These are phyloP conservation scores for Ornithoptera alexandrae DNA, from an alignment of 2,888 invertebrate species.

Conservation along the genomic window DNA sequence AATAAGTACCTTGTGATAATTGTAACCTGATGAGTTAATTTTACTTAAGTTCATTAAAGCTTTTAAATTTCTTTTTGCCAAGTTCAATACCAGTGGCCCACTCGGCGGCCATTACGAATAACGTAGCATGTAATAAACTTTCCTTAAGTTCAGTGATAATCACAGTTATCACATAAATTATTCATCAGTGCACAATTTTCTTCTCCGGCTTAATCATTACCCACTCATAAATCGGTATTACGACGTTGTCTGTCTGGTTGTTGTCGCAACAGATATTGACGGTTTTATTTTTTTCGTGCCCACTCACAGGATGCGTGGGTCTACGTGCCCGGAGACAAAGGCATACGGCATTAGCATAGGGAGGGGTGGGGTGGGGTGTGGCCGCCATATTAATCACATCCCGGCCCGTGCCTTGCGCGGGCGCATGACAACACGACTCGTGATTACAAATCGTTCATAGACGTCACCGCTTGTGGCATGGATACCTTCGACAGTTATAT, in stretches of 20 bases:
- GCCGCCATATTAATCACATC: slow-evolving; percentile 60
- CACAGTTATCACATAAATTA: slow-evolving; percentile 27
- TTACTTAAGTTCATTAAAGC: too few species aligned
- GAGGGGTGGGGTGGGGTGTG: slow-evolving; percentile 57
- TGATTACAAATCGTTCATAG: slow-evolving; percentile 25
- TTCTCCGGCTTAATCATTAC: slow-evolving; percentile 27
- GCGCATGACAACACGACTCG: slow-evolving; percentile 35
- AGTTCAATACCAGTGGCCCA: slow-evolving; percentile 24
- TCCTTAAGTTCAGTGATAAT: slow-evolving; percentile 26
- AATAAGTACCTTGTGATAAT: too few species aligned
- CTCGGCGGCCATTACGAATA: slow-evolving; percentile 14
- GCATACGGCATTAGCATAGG: slow-evolving; percentile 57
- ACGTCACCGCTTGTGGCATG: slow-evolving; percentile 7
- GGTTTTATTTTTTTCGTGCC: slow-evolving; percentile 49
- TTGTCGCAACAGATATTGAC: slow-evolving; percentile 61
- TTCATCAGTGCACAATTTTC: slow-evolving; percentile 29
- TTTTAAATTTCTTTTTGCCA: not conserved
- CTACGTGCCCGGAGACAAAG: slow-evolving; percentile 68
- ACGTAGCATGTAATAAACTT: slow-evolving; percentile 26
- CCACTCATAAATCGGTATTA: slow-evolving; percentile 37
- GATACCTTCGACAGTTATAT: slow-evolving; percentile 11
- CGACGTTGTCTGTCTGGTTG: slow-evolving; percentile 38
- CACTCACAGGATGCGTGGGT: slow-evolving; percentile 65
- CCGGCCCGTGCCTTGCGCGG: slow-evolving; percentile 54
- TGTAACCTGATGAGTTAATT: too few species aligned